Conservation (phyloP, 2,888 invertebrate genomes). For the Calameuta pallipes region DNA sequence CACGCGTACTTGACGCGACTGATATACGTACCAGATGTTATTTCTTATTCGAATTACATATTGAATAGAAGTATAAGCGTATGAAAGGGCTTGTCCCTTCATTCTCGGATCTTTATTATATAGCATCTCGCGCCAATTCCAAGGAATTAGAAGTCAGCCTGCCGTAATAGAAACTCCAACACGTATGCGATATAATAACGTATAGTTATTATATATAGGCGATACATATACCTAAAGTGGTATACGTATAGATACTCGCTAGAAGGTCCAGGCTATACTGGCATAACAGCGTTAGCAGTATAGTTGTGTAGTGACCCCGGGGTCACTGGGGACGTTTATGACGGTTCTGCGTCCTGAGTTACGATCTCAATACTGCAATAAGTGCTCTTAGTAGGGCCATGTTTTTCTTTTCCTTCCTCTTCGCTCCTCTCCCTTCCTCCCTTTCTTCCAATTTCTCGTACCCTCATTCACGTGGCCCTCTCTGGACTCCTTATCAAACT, state of each 20-base stretch:
- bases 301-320: background rate
- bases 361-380: conserved; percentile 64
- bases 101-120: conserved; percentile 6
- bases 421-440: conserved; percentile 1
- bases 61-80: background rate
- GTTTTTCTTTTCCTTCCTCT: conserved; percentile 12
- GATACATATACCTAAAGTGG: background rate
- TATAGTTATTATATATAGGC: background rate
- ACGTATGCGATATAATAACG: background rate
- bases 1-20: background rate
- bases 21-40: background rate
- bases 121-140: conserved; percentile 22
- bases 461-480: conserved; percentile 13
- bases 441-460: conserved; percentile 3
- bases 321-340: conserved; percentile 55
- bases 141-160: conserved; percentile 28
- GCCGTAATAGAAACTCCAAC: background rate
- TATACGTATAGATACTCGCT: background rate
- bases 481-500: conserved; percentile 22
- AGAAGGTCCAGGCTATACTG: background rate
- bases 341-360: conserved; percentile 56
- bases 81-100: background rate
- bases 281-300: background rate
- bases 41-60: background rate
- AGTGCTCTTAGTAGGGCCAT: conserved; percentile 52